Evolutionary conservation across 2,888 invertebrate species (phyloP).

Genomic region (Physocephala rufipes): DNA sequence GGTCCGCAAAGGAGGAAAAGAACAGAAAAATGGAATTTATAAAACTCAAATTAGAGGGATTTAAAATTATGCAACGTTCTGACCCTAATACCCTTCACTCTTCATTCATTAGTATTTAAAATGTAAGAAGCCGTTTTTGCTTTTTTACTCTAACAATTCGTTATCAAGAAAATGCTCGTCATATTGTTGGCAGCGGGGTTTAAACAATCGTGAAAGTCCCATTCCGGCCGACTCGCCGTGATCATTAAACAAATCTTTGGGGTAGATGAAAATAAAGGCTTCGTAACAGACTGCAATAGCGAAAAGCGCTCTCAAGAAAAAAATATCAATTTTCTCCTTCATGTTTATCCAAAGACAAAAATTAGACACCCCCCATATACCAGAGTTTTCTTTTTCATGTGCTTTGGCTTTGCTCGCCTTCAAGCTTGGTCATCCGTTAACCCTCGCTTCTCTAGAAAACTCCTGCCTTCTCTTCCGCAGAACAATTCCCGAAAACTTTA

Average conservation of each 20-base stretch:
- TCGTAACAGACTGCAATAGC: neutral
- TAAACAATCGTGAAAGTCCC: conserved; percentile 30
- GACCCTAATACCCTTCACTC: neutral
- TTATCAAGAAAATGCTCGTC: neutral
- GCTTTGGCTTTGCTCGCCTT: neutral
- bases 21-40: conserved; percentile 23
- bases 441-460: neutral
- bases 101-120: neutral
- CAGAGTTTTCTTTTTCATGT: neutral
- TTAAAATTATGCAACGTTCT: conserved; percentile 8
- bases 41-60: conserved; percentile 10
- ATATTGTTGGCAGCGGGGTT: neutral
- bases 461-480: neutral
- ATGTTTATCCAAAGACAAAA: neutral
- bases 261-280: neutral
- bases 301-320: neutral
- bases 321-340: neutral
- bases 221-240: neutral
- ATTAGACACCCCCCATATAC: neutral
- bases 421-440: neutral
- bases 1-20: neutral
- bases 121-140: neutral
- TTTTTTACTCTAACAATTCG: conserved; percentile 5
- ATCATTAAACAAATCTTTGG: neutral
- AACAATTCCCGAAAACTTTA: neutral